Conservation (phyloP, 2,888 invertebrate species). For the Xestia sexstrigata region DNA sequence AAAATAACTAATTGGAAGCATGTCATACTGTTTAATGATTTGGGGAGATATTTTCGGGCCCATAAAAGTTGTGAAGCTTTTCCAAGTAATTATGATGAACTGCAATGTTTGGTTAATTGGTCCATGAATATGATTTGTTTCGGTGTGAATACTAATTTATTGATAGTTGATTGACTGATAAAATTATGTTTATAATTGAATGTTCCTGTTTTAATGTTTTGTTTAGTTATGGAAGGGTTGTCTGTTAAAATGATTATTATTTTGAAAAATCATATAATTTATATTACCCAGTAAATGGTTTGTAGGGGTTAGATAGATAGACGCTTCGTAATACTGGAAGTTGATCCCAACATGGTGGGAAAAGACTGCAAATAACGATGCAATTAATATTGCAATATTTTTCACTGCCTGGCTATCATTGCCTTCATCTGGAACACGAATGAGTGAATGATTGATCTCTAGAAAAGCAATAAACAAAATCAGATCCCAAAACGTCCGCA, state of each 20-base stretch:
- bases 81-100: constrained; percentile 60
- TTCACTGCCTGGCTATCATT: background rate
- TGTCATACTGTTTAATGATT: constrained; percentile 52
- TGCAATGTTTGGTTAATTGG: constrained; percentile 40
- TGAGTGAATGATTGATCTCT: background rate
- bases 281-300: background rate
- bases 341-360: background rate
- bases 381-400: background rate
- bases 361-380: background rate
- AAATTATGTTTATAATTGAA: background rate
- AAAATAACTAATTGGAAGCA: constrained; percentile 65
- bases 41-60: constrained; percentile 57
- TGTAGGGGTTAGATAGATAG: background rate
- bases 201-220: background rate
- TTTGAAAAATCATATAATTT: background rate
- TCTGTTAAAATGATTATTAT: background rate
- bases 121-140: constrained; percentile 31
- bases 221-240: background rate
- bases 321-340: background rate
- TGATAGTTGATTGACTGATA: background rate
- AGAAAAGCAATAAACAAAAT: constrained; percentile 45
- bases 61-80: constrained; percentile 58
- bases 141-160: constrained; percentile 9
- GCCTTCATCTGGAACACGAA: background rate
- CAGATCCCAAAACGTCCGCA: constrained; percentile 29